phyloP scores from a whole-genome alignment of 1,140 invertebrate genomes.

The Tribolium madens region DNA sequence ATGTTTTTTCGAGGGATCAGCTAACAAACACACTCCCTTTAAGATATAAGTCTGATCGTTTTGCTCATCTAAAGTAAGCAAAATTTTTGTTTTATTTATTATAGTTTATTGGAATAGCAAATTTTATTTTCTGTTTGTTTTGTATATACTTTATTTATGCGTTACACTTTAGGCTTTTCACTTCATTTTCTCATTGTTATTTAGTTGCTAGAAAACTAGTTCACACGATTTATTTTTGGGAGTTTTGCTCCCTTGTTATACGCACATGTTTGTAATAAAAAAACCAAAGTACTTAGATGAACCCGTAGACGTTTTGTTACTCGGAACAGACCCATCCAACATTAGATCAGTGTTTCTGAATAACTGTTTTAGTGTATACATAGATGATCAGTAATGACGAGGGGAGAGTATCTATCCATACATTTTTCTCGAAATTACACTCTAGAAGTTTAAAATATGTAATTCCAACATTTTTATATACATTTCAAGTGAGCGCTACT shows the following conservation, averaged over 20 bases:
- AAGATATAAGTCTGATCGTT: conserved; percentile 54
- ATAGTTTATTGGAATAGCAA: conserved; percentile 12
- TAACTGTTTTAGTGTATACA: conserved; percentile 35
- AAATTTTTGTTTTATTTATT: conserved; percentile 40
- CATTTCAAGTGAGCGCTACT: conserved; percentile 49
- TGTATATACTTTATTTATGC: conserved; percentile 15
- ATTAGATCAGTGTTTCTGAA: conserved; percentile 28
- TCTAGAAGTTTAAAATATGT: conserved; percentile 29
- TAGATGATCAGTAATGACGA: conserved; percentile 14
- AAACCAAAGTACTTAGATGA: conserved; percentile 34
- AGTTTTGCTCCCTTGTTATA: neutral
- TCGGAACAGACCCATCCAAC: conserved; percentile 29
- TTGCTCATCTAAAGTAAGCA: conserved; percentile 52
- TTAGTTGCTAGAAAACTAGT: neutral
- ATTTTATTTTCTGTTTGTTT: conserved; percentile 25
- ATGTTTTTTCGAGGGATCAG: conserved; percentile 22
- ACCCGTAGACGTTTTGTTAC: conserved; percentile 24
- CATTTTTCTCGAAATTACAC: conserved; percentile 7
- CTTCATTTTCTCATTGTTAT: neutral
- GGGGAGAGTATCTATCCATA: neutral
- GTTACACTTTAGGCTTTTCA: neutral
- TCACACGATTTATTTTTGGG: neutral
- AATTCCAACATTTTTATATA: conserved; percentile 44
- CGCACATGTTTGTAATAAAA: conserved; percentile 22
- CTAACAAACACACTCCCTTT: conserved; percentile 24